These are phyloP conservation scores for Luidia sarsii DNA, from an alignment of 53 echinoderm and acorn worm species.

Conservation along the genomic window DNA sequence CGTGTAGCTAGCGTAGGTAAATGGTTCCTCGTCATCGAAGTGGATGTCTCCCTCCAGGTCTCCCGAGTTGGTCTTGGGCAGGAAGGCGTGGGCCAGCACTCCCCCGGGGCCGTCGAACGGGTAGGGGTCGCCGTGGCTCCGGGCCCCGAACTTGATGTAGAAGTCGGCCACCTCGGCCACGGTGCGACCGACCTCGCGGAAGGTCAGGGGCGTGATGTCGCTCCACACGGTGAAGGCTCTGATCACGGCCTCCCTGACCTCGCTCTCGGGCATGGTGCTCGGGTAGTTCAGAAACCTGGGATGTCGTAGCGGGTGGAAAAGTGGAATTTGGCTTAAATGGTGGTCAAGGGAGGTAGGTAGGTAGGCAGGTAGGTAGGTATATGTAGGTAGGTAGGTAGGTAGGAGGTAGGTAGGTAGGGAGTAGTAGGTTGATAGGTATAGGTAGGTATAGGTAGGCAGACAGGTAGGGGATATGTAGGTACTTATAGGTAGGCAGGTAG, in stretches of 20 bases:
- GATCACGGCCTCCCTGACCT: slow-evolving; percentile 39
- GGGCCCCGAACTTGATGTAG: slow-evolving; percentile 66
- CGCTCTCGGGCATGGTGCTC: background rate
- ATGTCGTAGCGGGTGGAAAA: too few relatives aligned
- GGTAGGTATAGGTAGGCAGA: too few relatives aligned
- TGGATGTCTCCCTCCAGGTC: slow-evolving; percentile 89
- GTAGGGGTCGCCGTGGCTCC: slow-evolving; percentile 71
- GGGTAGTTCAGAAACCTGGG: slow-evolving; percentile 75
- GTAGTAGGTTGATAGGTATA: too few relatives aligned
- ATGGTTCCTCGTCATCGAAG: slow-evolving; percentile 84
- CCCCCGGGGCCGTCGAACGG: slow-evolving; percentile 85
- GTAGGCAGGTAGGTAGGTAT: too few relatives aligned
- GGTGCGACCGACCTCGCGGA: slow-evolving; percentile 50
- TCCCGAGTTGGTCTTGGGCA: slow-evolving; percentile 58
- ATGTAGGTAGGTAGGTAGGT: too few relatives aligned
- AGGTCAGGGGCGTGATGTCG: slow-evolving; percentile 71
- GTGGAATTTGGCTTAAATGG: too few relatives aligned
- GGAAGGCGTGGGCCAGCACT: slow-evolving; percentile 82
- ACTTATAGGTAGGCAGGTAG: too few relatives aligned
- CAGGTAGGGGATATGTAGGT: too few relatives aligned
- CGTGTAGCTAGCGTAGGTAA: slow-evolving; percentile 47
- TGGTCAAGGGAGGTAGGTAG: too few relatives aligned
- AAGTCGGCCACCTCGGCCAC: slow-evolving; percentile 68
- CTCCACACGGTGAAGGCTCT: slow-evolving; percentile 84
- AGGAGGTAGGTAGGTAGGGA: too few relatives aligned